Evolutionary conservation across 2,797 vertebrate genomes (phyloP).

Genomic region (Mustela erminea): DNA sequence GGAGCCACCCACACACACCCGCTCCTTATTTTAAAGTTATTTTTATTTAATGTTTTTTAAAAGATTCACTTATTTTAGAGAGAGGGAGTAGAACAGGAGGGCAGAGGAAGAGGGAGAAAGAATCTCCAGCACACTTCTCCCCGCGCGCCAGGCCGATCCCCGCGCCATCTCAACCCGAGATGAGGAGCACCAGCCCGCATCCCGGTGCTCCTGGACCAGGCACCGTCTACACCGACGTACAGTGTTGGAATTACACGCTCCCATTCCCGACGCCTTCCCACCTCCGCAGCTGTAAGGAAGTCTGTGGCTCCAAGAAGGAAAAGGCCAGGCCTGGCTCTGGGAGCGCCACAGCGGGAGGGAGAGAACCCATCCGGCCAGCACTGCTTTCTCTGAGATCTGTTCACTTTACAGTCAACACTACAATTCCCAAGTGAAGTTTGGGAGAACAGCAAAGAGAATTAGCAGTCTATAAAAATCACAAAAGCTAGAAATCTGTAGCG

Average conservation of each 20-base stretch:
- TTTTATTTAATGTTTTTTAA: neutral
- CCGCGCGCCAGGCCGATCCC: neutral
- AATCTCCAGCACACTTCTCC: neutral
- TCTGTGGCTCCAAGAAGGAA: neutral
- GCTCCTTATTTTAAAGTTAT: neutral
- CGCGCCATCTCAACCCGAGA: neutral
- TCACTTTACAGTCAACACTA: neutral
- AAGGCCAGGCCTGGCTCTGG: neutral
- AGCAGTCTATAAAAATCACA: constrained; percentile 57
- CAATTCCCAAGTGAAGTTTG: neutral
- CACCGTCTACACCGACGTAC: neutral
- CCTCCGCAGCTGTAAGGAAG: neutral
- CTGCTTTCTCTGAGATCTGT: neutral
- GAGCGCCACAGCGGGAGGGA: neutral
- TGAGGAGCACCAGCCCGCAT: no score
- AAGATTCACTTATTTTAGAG: neutral
- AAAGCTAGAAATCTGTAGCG: constrained; percentile 16
- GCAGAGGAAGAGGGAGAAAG: neutral
- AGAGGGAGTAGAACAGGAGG: neutral
- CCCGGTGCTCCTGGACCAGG: neutral
- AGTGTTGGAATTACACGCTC: neutral
- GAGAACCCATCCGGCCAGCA: neutral
- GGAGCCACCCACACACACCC: neutral
- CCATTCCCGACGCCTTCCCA: no score
- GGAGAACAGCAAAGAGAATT: constrained; percentile 34